Conservation (phyloP, 1,140 invertebrate species). For the Scaptomyza graminum region DNA sequence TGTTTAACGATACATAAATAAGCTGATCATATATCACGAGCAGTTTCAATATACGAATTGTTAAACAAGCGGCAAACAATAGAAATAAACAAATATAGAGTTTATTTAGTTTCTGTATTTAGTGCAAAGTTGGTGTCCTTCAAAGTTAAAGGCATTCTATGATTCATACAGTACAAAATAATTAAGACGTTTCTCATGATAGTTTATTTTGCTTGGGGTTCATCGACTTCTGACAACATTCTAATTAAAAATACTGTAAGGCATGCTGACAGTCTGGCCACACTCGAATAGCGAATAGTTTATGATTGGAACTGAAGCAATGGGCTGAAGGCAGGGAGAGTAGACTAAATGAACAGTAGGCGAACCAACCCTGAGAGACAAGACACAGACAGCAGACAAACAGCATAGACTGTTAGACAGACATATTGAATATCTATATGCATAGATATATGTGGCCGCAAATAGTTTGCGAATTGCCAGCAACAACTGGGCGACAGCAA, state of each 20-base stretch:
- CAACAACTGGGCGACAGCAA: conserved; percentile 30
- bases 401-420: neutral
- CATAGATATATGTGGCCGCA: neutral
- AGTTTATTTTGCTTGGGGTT: neutral
- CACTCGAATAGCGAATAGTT: neutral
- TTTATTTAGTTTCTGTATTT: too few species aligned
- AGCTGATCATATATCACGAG: conserved; percentile 22
- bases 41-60: too few species aligned
- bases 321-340: neutral
- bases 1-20: conserved; percentile 6
- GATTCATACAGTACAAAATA: neutral
- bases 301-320: conserved; percentile 15
- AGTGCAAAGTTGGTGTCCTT: too few species aligned
- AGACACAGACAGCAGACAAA: conserved; percentile 18
- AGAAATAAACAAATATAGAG: too few species aligned
- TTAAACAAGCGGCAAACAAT: too few species aligned
- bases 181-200: neutral
- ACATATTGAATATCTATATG: neutral
- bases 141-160: neutral
- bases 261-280: conserved; percentile 10
- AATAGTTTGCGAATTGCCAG: conserved; percentile 50
- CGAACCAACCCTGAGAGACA: conserved; percentile 17
- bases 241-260: neutral
- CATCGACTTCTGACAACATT: neutral
- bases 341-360: neutral